Percentiles rank a stretch among this genome's conserved stretches.
Evolutionary conservation across 2,797 vertebrate species (phyloP).

Genomic region (Trichosurus vulpecula): DNA sequence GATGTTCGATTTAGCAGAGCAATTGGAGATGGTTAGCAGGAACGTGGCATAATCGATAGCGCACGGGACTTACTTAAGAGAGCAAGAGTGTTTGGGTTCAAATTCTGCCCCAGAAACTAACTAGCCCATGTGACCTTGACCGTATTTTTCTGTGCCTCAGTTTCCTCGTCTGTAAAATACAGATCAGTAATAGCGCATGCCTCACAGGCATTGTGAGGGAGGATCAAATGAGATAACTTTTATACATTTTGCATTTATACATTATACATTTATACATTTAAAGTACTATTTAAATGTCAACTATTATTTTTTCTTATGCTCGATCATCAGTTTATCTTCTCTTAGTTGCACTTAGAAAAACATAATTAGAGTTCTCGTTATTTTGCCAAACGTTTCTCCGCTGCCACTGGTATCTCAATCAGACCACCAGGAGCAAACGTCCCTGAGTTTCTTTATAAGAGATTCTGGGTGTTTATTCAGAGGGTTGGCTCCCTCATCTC

Average conservation of each 20-base stretch:
- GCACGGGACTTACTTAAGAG: background rate
- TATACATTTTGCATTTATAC: background rate
- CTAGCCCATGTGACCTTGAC: background rate
- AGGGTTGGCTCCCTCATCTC: background rate
- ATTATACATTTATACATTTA: background rate
- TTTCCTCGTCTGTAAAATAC: background rate
- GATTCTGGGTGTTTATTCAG: conserved; percentile 5
- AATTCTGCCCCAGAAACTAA: background rate
- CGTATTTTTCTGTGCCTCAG: background rate
- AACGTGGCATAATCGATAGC: background rate
- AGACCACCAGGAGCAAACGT: background rate
- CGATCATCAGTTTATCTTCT: conserved; percentile 23
- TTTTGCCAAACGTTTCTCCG: background rate
- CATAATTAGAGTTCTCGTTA: background rate
- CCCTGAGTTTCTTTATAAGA: conserved; percentile 15
- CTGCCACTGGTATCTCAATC: background rate
- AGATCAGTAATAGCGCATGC: background rate
- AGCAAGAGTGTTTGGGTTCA: background rate
- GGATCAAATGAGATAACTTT: background rate
- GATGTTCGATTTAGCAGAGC: conserved; percentile 58
- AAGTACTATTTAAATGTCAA: background rate
- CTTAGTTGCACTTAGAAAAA: conserved; percentile 34
- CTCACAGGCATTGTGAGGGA: background rate
- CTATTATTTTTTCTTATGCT: conserved; percentile 8
- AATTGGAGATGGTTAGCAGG: no score